Evolutionary conservation across 2,888 invertebrate species (phyloP).

Genomic region (Xylota sylvarum): DNA sequence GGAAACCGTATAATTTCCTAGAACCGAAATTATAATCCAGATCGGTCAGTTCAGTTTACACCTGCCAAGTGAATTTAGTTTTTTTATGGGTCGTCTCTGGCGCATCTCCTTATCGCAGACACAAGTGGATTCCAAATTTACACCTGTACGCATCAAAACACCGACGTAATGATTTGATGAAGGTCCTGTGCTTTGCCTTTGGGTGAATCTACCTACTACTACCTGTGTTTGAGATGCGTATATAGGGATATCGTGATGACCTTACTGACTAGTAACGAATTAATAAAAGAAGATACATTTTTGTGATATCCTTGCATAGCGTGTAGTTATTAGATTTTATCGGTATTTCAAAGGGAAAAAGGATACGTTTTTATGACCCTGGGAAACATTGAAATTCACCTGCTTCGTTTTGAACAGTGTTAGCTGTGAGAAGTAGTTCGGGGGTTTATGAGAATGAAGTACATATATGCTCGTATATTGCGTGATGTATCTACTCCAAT

Average conservation of each 20-base stretch:
- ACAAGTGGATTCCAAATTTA: conserved; percentile 65
- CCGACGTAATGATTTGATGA: conserved; percentile 62
- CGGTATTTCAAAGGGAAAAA: conserved; percentile 3
- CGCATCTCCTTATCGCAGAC: conserved; percentile 34
- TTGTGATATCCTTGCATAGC: conserved; percentile 22
- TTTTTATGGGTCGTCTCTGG: conserved; percentile 2
- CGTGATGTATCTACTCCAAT: background rate
- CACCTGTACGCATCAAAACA: conserved; percentile 69
- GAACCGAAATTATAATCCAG: conserved; percentile 60
- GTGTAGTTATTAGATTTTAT: conserved; percentile 27
- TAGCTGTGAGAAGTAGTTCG: background rate
- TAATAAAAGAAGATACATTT: conserved; percentile 26
- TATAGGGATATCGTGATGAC: conserved; percentile 18
- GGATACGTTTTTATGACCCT: conserved; percentile 13
- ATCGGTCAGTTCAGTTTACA: conserved; percentile 55
- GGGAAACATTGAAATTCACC: conserved; percentile 16
- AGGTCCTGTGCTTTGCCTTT: conserved; percentile 33
- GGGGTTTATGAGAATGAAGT: background rate
- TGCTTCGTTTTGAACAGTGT: too few species aligned
- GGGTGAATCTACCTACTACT: background rate
- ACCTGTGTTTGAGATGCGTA: conserved; percentile 11
- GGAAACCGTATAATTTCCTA: conserved; percentile 70
- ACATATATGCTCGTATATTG: background rate
- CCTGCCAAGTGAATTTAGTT: conserved; percentile 38
- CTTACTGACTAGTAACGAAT: conserved; percentile 29